phyloP scores from a whole-genome alignment of 2,888 invertebrate genomes.

The Macaria notata region DNA sequence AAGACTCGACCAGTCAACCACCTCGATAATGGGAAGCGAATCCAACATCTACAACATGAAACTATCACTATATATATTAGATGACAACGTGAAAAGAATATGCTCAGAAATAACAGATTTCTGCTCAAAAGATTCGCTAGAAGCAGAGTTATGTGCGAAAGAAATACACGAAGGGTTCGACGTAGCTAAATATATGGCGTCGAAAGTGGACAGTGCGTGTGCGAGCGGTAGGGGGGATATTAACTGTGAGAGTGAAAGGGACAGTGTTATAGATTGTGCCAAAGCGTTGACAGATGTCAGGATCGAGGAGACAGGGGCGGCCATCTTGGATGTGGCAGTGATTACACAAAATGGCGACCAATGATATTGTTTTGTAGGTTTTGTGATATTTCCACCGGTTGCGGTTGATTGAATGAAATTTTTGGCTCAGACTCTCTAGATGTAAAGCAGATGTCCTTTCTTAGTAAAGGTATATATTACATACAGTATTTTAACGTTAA shows the following conservation, averaged over 20 bases:
- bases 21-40: conserved; percentile 77
- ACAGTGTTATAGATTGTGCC: conserved; percentile 54
- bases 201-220: conserved; percentile 41
- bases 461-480: neutral
- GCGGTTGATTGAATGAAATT: neutral
- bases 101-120: conserved; percentile 67
- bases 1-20: conserved; percentile 62
- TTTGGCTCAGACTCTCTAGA: neutral
- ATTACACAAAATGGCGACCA: conserved; percentile 27
- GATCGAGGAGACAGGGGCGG: conserved; percentile 70
- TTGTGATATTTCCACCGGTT: neutral
- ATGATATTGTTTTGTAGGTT: conserved; percentile 20
- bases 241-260: conserved; percentile 43
- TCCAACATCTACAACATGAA: conserved; percentile 73
- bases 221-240: conserved; percentile 44
- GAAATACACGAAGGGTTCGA: conserved; percentile 51
- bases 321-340: conserved; percentile 65
- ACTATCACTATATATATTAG: conserved; percentile 46
- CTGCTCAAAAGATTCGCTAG: conserved; percentile 41
- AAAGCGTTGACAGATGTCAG: conserved; percentile 64
- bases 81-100: conserved; percentile 62
- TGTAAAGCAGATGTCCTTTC: neutral
- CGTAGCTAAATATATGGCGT: conserved; percentile 51
- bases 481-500: neutral
- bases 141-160: conserved; percentile 25